Evolutionary conservation across 2,113 vertebrate genomes (phyloP), one percentile per base, ranked within the genome.

Genomic region (Lathamus discolor): DNA sequence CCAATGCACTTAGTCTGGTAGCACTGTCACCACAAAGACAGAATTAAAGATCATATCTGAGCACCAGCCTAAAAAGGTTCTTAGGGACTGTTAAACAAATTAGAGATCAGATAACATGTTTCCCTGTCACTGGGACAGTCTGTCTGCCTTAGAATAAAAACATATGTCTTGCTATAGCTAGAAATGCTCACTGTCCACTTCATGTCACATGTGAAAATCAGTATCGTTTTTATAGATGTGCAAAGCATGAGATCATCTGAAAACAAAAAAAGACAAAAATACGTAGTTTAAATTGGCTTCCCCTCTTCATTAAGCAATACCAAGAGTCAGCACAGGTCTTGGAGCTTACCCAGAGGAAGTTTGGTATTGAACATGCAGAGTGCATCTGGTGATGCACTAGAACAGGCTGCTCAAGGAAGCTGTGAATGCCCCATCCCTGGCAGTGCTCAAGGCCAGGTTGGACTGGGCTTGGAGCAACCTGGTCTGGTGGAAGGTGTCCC

Each of bases 31-130:
- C 37, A 54, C 70, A 84, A 84, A 93, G 85, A 77, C 63, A 83
- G 85, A 90, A 95, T 61, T 88, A 68, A 82, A 93, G 95, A 96
- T 86, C 23, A 1, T 93, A 91, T 95, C 77, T 88, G 48, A 52
- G 73, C 85, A 86, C 80, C 83, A 78, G 76, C 73, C 54, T 95
- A 46, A 93, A 84, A 79, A 48, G 64, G 41, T 82, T 94, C 57
- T 82, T 82, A 2, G 70, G 61, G 83, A 33, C 61, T 87, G 44
- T 75, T 96, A 93, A 96, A 83, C 59, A 62, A 91, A 87, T 96
- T 73, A 89, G 44, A 52, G 57, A 75, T 91, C 70, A 87, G 93
- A 86, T 93, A 94, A 77, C 66, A 9, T 51, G 57, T 57, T 82
- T 92, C 35, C 23, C 8, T 1, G 67, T 82, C 63, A 51, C 63